Conservation (phyloP, 2,113 vertebrate genomes). For the Alligator sinensis region DNA sequence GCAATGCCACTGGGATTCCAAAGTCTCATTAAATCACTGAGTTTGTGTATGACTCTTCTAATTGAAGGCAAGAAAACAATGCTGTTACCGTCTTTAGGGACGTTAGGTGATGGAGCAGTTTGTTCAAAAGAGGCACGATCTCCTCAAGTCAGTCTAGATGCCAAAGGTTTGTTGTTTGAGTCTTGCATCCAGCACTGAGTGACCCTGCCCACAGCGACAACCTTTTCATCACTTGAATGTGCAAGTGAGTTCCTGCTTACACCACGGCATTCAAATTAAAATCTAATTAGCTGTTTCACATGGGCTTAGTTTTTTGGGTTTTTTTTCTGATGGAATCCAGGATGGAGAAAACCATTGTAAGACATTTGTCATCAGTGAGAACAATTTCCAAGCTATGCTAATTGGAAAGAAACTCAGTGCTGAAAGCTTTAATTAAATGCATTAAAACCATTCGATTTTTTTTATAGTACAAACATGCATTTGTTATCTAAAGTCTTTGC, state of each 20-base stretch:
- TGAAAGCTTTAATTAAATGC: background rate
- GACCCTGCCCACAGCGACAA: background rate
- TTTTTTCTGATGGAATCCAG: background rate
- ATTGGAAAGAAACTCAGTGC: background rate
- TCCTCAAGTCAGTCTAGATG: background rate
- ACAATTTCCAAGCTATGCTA: background rate
- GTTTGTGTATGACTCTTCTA: background rate
- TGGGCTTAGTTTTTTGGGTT: background rate
- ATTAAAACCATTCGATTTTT: background rate
- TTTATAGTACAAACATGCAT: background rate
- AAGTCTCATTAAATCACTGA: rapidly evolving
- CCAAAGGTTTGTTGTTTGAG: rapidly evolving
- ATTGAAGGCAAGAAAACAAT: background rate
- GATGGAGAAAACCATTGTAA: background rate
- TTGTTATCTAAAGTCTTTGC: background rate
- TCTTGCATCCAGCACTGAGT: background rate
- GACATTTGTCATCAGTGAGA: conserved; percentile 2
- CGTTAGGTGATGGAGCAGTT: background rate
- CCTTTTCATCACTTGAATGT: background rate
- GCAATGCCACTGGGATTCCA: rapidly evolving
- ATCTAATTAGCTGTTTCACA: background rate
- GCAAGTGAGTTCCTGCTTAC: background rate
- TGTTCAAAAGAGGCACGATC: rapidly evolving
- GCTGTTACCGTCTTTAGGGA: background rate
- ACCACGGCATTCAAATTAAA: too few species aligned